phyloP scores from a whole-genome alignment of 2,113 vertebrate species.

The Myrmecobius fasciatus region DNA sequence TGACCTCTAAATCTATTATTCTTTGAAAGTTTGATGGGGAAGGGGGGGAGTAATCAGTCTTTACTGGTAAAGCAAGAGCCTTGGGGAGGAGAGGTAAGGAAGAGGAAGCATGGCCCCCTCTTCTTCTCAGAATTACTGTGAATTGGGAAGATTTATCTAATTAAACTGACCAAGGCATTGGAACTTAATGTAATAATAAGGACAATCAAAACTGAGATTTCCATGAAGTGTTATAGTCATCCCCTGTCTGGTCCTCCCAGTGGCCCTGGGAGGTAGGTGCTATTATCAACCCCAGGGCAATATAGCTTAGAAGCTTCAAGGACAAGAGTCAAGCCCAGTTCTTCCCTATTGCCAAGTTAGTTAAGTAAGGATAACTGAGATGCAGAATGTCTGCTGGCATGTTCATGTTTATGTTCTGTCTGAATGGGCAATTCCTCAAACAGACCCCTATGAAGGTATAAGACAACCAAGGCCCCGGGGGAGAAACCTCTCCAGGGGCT shows the following conservation, averaged over 20 bases:
- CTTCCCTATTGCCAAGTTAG: neutral
- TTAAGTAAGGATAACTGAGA: neutral
- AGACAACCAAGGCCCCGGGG: neutral
- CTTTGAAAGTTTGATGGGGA: neutral
- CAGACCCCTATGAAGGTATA: neutral
- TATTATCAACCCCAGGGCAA: neutral
- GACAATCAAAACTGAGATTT: neutral
- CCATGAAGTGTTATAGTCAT: neutral
- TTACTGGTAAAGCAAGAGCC: neutral
- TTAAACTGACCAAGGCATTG: neutral
- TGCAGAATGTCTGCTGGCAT: neutral
- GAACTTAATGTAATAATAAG: neutral
- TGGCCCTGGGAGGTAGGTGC: neutral
- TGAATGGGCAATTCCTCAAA: neutral
- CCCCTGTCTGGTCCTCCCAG: neutral
- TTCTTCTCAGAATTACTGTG: neutral
- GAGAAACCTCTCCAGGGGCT: neutral
- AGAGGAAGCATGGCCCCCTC: neutral
- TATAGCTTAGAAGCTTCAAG: neutral
- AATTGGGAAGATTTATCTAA: neutral
- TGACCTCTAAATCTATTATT: neutral
- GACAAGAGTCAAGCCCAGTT: neutral
- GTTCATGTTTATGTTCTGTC: neutral
- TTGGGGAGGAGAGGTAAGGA: neutral
- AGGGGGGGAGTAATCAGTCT: neutral